Percentiles rank a stretch among this genome's conserved stretches.
These are phyloP conservation scores for Furnarius figulus DNA, from an alignment of 2,113 vertebrate species.

Conservation along the genomic window DNA sequence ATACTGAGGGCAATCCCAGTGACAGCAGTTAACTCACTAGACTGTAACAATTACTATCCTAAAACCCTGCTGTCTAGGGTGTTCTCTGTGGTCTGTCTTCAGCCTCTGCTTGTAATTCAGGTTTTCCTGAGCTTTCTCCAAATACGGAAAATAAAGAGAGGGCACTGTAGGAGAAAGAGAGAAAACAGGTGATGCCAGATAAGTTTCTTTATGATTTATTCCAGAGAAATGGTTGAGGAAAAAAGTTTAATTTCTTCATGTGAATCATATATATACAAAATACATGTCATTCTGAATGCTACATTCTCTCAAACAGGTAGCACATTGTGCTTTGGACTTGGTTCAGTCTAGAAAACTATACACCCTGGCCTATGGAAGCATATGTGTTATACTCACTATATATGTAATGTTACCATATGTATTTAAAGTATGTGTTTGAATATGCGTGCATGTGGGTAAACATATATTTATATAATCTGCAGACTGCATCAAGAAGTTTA, in stretches of 20 bases:
- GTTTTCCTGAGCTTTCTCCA: neutral
- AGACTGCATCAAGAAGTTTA: neutral
- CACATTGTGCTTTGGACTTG: too few species aligned
- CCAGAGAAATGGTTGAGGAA: neutral
- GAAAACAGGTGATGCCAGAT: neutral
- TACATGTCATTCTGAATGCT: neutral
- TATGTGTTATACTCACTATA: neutral
- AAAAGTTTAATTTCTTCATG: neutral
- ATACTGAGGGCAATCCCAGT: neutral
- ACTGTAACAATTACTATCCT: neutral
- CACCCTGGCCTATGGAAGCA: neutral
- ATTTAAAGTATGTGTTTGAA: neutral
- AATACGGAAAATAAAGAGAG: neutral
- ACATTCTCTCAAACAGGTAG: neutral
- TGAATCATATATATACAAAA: neutral
- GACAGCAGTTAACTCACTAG: neutral
- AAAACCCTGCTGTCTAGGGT: neutral
- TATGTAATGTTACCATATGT: neutral
- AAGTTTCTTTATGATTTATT: neutral
- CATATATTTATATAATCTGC: neutral
- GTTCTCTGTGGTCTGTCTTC: neutral
- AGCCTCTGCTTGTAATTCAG: neutral
- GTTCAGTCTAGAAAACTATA: neutral
- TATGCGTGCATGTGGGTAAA: accelerated
- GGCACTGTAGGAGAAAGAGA: neutral